Conservation (phyloP, 2,888 invertebrate species). For the Clanis bilineata region DNA sequence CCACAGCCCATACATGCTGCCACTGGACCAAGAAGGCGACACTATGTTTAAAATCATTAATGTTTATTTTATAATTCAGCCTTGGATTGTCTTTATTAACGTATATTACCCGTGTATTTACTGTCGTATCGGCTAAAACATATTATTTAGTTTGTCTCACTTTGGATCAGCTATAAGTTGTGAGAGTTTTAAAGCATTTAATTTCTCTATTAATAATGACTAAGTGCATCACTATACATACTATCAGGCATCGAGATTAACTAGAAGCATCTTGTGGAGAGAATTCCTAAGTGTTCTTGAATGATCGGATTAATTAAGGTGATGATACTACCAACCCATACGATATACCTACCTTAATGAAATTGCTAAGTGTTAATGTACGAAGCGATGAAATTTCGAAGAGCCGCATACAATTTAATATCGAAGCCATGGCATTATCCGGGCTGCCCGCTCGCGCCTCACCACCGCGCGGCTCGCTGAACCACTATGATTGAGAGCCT, state of each 20-base stretch:
- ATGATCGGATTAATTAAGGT: neutral
- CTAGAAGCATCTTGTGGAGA: neutral
- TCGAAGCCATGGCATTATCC: slow-evolving; percentile 10
- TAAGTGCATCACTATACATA: too few species aligned
- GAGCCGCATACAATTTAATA: slow-evolving; percentile 7
- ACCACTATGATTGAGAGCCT: slow-evolving; percentile 19
- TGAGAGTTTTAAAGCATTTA: neutral
- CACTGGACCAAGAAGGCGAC: too few species aligned
- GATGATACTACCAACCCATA: neutral
- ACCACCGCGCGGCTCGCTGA: slow-evolving; percentile 13
- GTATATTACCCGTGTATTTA: too few species aligned
- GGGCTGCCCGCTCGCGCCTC: slow-evolving; percentile 12
- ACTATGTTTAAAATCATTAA: too few species aligned
- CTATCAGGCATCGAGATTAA: too few species aligned
- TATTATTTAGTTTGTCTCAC: too few species aligned
- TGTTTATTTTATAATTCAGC: too few species aligned
- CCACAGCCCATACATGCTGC: too few species aligned
- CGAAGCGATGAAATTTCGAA: neutral
- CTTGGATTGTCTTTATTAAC: too few species aligned
- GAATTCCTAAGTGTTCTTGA: neutral
- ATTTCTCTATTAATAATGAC: neutral
- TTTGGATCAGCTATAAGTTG: too few species aligned
- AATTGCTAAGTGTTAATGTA: neutral
- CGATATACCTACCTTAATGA: neutral
- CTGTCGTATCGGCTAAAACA: too few species aligned